Evolutionary conservation across 2,113 vertebrate genomes (phyloP).

Genomic region (Percopsis transmontana): DNA sequence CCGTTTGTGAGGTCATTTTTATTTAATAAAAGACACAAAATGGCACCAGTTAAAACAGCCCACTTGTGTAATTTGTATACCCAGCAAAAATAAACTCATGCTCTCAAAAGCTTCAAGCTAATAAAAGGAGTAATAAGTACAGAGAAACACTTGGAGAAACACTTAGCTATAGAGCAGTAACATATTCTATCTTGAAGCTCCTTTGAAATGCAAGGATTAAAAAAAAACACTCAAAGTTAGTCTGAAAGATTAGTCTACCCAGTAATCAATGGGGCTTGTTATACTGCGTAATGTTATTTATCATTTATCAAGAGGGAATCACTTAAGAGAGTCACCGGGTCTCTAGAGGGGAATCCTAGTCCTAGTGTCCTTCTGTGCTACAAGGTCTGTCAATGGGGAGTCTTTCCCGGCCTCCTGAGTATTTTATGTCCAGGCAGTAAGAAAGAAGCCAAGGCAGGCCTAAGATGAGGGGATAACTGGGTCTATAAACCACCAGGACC

Average conservation of each 20-base stretch:
- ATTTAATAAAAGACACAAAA: constrained; percentile 6
- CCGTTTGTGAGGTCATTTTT: neutral
- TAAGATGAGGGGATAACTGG: constrained; percentile 33
- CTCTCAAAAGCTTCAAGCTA: constrained; percentile 3
- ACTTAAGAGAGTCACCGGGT: constrained; percentile 8
- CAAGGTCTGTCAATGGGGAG: constrained; percentile 39
- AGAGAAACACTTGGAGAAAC: neutral
- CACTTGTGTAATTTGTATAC: constrained; percentile 12
- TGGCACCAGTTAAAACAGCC: constrained; percentile 2
- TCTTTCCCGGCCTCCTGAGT: neutral
- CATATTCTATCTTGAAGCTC: neutral
- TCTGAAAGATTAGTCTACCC: constrained; percentile 12
- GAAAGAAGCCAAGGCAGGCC: constrained; percentile 1
- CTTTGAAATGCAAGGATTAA: constrained; percentile 16
- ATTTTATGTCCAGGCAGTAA: constrained; percentile 25
- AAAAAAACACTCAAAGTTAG: constrained; percentile 6
- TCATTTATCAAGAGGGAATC: neutral
- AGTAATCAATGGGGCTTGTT: constrained; percentile 16
- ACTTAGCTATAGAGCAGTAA: neutral
- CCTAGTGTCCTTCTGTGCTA: constrained; percentile 25
- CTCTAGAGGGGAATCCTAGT: neutral
- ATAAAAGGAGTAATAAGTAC: neutral
- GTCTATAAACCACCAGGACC: constrained; percentile 34
- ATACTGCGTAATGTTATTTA: constrained; percentile 19
- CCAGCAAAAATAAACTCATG: constrained; percentile 17